Percentiles rank a stretch among this genome's conserved stretches.
Evolutionary conservation across 35 echinoderm and acorn worm genomes (phyloP).

Genomic region (Apostichopus parvimensis): DNA sequence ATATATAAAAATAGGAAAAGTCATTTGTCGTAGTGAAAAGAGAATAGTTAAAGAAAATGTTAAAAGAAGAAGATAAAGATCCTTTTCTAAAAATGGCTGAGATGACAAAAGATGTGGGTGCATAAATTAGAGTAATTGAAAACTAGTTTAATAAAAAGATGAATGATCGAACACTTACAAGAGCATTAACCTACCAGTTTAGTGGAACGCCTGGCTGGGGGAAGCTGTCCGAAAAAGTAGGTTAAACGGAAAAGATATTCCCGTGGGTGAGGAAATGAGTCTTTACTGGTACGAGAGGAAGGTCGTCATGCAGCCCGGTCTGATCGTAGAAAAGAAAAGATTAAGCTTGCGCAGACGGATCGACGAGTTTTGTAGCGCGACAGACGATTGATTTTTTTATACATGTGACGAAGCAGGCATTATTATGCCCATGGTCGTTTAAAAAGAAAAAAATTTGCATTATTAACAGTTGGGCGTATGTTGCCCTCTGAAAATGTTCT

Average conservation of each 20-base stretch:
- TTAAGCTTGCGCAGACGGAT: background rate
- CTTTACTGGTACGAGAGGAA: background rate
- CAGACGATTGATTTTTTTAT: background rate
- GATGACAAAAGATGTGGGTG: background rate
- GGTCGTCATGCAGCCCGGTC: background rate
- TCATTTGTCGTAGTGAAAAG: background rate
- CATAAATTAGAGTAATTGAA: background rate
- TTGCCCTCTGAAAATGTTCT: no score
- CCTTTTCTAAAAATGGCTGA: background rate
- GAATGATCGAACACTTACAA: background rate
- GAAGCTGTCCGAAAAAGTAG: constrained; percentile 2
- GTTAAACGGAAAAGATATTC: constrained; percentile 32
- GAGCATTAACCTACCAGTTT: background rate
- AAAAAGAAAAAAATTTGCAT: no score
- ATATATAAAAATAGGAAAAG: background rate
- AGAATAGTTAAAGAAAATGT: background rate
- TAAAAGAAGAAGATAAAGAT: background rate
- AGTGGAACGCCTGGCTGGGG: background rate
- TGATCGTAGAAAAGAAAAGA: background rate
- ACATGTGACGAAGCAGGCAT: background rate
- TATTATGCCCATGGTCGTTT: background rate
- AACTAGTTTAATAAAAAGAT: background rate
- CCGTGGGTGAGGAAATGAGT: background rate
- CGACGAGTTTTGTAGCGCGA: background rate
- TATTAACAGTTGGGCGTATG: no score